Percentiles rank a stretch among this genome's conserved stretches.
These are phyloP conservation scores for Labeo catla DNA, from an alignment of 2,113 vertebrate species.

Conservation along the genomic window DNA sequence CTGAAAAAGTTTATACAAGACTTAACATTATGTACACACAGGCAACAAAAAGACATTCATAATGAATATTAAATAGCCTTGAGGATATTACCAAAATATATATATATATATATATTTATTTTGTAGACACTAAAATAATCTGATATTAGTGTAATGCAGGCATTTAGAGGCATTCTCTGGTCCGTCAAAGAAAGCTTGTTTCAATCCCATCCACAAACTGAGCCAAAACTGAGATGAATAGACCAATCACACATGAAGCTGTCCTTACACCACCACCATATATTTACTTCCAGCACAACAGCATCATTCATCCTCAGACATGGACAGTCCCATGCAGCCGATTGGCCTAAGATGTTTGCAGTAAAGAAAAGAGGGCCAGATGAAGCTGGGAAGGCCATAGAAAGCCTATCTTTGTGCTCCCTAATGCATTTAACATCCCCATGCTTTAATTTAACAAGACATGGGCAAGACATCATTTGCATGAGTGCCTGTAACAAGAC, in stretches of 20 bases:
- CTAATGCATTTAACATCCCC: conserved; percentile 38
- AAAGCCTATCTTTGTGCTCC: conserved; percentile 35
- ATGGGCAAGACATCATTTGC: conserved; percentile 8
- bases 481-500: not conserved
- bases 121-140: not conserved
- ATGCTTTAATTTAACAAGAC: conserved; percentile 39
- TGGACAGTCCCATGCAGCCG: conserved; percentile 4
- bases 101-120: no score
- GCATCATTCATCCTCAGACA: conserved; percentile 26
- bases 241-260: conserved; percentile 35
- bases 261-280: conserved; percentile 16
- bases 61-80: no score
- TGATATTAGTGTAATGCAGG: not conserved
- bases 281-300: conserved; percentile 35
- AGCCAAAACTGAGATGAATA: conserved; percentile 3
- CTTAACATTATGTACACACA: no score
- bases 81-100: no score
- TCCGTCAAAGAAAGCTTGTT: conserved; percentile 1
- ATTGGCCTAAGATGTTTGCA: conserved; percentile 31
- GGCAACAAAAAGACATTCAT: no score
- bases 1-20: no score
- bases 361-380: not conserved
- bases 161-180: not conserved
- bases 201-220: not conserved
- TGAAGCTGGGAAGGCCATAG: conserved; percentile 32